Base-by-base conservation (phyloP, 2,113 vertebrate genomes). In the Verasper variegatus region DNA sequence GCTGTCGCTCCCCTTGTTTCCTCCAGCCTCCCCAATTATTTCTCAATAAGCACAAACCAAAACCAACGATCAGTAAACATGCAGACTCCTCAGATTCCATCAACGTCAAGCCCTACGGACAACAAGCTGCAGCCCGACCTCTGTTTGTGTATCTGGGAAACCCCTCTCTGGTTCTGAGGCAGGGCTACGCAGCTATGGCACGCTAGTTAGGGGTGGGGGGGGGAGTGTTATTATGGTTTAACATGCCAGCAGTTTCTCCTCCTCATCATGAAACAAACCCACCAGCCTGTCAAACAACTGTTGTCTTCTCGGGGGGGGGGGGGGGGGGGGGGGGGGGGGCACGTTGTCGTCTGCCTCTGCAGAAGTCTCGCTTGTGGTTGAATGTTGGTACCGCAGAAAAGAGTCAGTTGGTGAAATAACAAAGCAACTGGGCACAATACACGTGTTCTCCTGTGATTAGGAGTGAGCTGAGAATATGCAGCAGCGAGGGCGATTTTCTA, bases 51-150 rank as follows among this genome's bases (percentile, higher is more conserved):
- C 72, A 91, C 74, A 86, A 84, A 86, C 88, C 87, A 84, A 88
- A 92, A 82, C 80, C 83, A 82, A 81, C 83, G 74, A 83, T 88
- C 85, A 82, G 80, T 91, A 93, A 93, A 93, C 92, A 93, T 84
- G 80, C 80, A 83, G 68, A 77, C 74, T 85, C 74, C 78, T 85
- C 85, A 85, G 65, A 83, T 82, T 90, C 79, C 86, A 85, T 85
- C 76, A 92, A 91, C 42, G 80, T 88, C 84, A 78, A 85, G 80
- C 62, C 67, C 12, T 8, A 65, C 54, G 77, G 88, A 89, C 80
- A 86, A 81, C 60, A 88, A 88, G 55, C 85, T 79, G 47, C 47
- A 73, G 77, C 31, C 51, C 51, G 8, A 77, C 76, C 62, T 82
- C 51, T 76, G 85, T 85, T 88, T 89, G 79, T 84, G 67, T 67